Evolutionary conservation across 2,113 vertebrate species (phyloP), one percentile per base, ranked within the genome.

Genomic region (Acanthisitta chloris): DNA sequence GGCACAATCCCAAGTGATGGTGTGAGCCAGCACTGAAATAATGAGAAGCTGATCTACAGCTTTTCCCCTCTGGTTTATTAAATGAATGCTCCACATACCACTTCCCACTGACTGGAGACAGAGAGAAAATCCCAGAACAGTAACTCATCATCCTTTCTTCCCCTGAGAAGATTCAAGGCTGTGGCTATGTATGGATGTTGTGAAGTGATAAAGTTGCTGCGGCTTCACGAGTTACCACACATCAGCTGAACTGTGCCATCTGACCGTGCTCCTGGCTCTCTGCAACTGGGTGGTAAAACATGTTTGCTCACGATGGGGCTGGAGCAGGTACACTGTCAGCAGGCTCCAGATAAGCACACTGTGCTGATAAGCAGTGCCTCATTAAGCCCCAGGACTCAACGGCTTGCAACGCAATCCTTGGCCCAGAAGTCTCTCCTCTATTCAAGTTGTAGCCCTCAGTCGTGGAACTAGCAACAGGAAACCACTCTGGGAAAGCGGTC

Each of bases 161-260:
- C 90, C 90, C 94, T 81, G 82, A 29, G 33, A 93, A 94, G 86
- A 92, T 67, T 89, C 94, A 76, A 79, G 92, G 94, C 90, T 90
- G 92, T 94, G 92, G 95, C 96, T 96, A 97, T 97, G 96, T 97
- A 97, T 97, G 96, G 96, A 95, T 97, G 96, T 96, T 90, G 94
- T 38, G 86, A 86, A 97, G 94, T 59, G 96, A 97, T 97, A 96
- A 93, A 97, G 92, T 92, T 74, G 92, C 91, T 95, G 95, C 6
- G 91, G 96, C 96, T 94, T 96, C 86, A 18, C 21, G 25, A 94
- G 94, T 97, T 94, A 84, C 91, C 96, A 86, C 42, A 82, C 86
- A 90, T 20, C 67, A 62, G 82, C 86, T 80, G 95, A 73, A 19
- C 84, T 2, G 76, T 21, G 74, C 85, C 21, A 25, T 61, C 80